Conservation (phyloP, 1,140 invertebrate species). For the Eufriesea mexicana region DNA sequence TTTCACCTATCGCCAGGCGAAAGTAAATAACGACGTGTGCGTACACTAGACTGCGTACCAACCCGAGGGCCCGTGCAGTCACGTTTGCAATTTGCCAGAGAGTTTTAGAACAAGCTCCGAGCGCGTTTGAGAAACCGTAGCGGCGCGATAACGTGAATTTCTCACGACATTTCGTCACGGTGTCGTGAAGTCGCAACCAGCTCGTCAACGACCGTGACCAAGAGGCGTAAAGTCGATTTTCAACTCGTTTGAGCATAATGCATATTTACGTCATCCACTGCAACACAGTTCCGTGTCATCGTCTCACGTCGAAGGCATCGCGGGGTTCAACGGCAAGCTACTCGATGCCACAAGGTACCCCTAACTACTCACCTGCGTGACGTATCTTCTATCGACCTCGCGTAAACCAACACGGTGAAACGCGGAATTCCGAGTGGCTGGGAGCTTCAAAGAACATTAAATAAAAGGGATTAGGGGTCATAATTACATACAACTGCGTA, state of each 20-base stretch:
- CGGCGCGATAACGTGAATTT: slow-evolving; percentile 38
- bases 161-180: slow-evolving; percentile 49
- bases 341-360: too few relatives aligned
- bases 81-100: slow-evolving; percentile 42
- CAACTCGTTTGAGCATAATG: background rate
- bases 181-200: slow-evolving; percentile 38
- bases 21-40: slow-evolving; percentile 34
- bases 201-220: slow-evolving; percentile 9
- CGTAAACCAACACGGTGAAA: background rate
- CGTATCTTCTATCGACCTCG: background rate
- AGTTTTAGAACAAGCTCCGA: slow-evolving; percentile 46
- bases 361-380: too few relatives aligned
- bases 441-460: background rate
- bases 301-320: too few relatives aligned
- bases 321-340: too few relatives aligned
- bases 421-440: background rate
- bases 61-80: slow-evolving; percentile 1
- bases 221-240: background rate
- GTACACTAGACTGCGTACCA: background rate
- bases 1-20: slow-evolving; percentile 8
- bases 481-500: slow-evolving; percentile 15
- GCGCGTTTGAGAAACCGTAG: slow-evolving; percentile 26
- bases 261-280: background rate
- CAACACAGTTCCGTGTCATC: too few relatives aligned
- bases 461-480: background rate